Base-by-base conservation (phyloP, 1,140 invertebrate species). In the Hormaphis cornu region DNA sequence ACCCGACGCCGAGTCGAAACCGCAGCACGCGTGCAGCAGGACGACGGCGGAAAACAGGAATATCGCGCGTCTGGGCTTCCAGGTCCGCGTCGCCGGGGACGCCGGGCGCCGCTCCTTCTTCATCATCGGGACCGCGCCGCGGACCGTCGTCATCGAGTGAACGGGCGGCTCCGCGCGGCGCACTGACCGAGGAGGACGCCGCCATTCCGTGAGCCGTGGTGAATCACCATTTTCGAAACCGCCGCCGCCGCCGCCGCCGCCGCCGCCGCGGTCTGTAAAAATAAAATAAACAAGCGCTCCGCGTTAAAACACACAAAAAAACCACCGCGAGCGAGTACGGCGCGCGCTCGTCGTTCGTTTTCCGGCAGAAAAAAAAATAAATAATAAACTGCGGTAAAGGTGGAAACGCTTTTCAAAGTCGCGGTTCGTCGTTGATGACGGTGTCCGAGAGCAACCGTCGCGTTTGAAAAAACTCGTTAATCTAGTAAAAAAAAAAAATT, bases 61-160 rank as follows among this genome's bases (percentile, higher is more conserved):
- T n/a, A n/a, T n/a, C n/a, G n/a, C n/a, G 28, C 16, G 35, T 50
- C 50, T 48, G 61, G 61, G 30, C 50, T 50, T 66, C 61, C 61
- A 46, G 50, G 61, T 37, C n/a, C n/a, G n/a, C n/a, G n/a, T 35
- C 58, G 18, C 42, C 58, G 58, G 44, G 28, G 37, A 40, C 54
- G 40, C n/a, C n/a, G n/a, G n/a, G n/a, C n/a, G n/a, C n/a, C n/a
- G n/a, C n/a, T n/a, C n/a, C n/a, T n/a, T 58, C 33, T 35, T 58
- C 20, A 37, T 58, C 54, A n/a, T 40, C 33, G 54, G 24, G 33
- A 35, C 20, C 54, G 24, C 54, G 24, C 54, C 54, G 14, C 18
- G 24, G 54, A 58, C 16, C 35, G 54, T 58, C 54, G 54, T 58
- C 54, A 58, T 58, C 22, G 54, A 56, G 33, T 37, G 54, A 37